Conservation (phyloP, 2,888 invertebrate species). For the Cephus spinipes region DNA sequence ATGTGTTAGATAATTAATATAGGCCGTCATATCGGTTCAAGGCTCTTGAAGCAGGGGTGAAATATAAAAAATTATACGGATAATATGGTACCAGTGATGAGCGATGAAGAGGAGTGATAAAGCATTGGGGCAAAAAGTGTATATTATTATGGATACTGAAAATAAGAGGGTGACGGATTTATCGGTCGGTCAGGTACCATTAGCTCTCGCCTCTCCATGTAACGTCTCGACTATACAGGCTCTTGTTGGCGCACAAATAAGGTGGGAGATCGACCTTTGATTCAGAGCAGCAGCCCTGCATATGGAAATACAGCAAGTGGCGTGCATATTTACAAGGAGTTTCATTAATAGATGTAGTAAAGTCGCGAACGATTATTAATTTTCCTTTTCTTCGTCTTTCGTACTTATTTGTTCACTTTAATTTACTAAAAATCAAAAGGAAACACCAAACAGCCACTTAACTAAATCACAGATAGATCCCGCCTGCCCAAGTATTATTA, state of each 20-base stretch:
- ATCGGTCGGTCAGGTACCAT: constrained; percentile 5
- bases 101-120: background rate
- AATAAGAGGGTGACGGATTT: background rate
- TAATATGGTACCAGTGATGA: background rate
- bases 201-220: constrained; percentile 9
- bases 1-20: background rate
- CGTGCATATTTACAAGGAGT: constrained; percentile 25
- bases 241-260: constrained; percentile 64
- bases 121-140: background rate
- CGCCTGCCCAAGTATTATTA: constrained; percentile 53
- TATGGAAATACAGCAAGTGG: background rate
- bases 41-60: background rate
- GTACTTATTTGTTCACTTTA: constrained; percentile 22
- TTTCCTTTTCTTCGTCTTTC: constrained; percentile 12
- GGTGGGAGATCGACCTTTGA: constrained; percentile 58
- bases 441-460: constrained; percentile 41
- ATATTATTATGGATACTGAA: background rate
- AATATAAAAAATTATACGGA: background rate
- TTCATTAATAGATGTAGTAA: background rate
- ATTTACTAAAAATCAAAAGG: constrained; percentile 8
- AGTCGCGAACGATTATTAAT: background rate
- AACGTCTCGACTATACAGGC: constrained; percentile 38
- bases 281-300: constrained; percentile 38
- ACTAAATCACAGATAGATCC: constrained; percentile 62
- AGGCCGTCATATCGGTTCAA: background rate